These are phyloP conservation scores for Panthera tigris DNA, from an alignment of 2,113 vertebrate genomes.

Conservation along the genomic window DNA sequence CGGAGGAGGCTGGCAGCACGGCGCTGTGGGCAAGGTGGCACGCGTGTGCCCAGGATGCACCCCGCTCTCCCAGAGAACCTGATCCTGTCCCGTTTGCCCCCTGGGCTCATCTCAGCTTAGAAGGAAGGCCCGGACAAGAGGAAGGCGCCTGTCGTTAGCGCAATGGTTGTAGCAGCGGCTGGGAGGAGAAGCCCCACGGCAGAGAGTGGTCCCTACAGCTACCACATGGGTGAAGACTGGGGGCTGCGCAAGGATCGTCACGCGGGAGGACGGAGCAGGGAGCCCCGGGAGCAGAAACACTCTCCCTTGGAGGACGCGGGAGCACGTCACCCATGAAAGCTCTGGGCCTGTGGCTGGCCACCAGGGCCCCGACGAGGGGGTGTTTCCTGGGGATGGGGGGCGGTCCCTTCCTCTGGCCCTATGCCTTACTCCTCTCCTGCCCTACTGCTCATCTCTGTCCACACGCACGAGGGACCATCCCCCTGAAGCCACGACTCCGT, in stretches of 20 bases:
- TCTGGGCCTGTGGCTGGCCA: neutral
- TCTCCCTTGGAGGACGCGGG: neutral
- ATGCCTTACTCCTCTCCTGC: neutral
- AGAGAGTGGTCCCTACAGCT: neutral
- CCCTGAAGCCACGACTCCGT: neutral
- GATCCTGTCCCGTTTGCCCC: no score
- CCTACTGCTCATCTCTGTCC: no score
- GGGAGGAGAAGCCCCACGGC: no score
- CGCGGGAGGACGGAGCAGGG: fast-evolving
- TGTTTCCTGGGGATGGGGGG: neutral
- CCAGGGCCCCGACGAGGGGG: fast-evolving
- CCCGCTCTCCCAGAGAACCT: neutral
- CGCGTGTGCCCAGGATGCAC: neutral
- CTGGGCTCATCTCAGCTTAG: neutral
- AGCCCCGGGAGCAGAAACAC: neutral
- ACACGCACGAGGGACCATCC: neutral
- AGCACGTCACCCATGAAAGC: neutral
- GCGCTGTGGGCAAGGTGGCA: neutral
- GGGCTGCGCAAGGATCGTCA: neutral
- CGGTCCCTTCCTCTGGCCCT: neutral
- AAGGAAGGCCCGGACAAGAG: no score
- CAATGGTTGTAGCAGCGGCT: neutral
- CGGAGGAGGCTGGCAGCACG: neutral
- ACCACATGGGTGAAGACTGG: no score
- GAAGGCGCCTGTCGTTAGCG: neutral